Conservation (phyloP, 2,797 vertebrate species). For the Pangasius macronema region DNA sequence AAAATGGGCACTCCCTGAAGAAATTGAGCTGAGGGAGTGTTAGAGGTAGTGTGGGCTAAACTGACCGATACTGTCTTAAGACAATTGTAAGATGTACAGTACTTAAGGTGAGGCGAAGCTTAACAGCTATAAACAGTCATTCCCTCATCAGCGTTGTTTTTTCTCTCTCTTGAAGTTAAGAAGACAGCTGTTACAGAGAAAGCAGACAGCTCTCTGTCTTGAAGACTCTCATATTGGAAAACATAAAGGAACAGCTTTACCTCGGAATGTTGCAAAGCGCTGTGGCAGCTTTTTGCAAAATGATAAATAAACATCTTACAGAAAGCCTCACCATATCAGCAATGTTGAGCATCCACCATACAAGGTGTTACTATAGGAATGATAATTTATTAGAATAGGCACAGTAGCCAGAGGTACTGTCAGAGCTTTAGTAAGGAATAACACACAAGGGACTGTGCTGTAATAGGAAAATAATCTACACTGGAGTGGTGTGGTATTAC, state of each 20-base stretch:
- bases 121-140: background rate
- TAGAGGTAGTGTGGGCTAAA: background rate
- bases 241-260: background rate
- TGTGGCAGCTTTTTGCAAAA: background rate
- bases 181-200: background rate
- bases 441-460: background rate
- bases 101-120: background rate
- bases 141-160: background rate
- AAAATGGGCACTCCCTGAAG: too few relatives aligned
- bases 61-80: background rate
- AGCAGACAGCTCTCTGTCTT: background rate
- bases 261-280: background rate
- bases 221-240: background rate
- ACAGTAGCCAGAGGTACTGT: background rate
- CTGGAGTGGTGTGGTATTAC: background rate
- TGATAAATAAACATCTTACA: background rate
- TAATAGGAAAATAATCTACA: background rate
- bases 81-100: background rate
- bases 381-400: background rate
- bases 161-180: background rate
- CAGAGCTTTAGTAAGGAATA: background rate
- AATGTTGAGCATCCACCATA: background rate
- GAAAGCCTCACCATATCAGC: background rate
- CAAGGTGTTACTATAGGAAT: background rate
- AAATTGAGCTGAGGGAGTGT: background rate